These are phyloP conservation scores for Naso thynnoides DNA, from an alignment of 2,797 vertebrate genomes.

Conservation along the genomic window DNA sequence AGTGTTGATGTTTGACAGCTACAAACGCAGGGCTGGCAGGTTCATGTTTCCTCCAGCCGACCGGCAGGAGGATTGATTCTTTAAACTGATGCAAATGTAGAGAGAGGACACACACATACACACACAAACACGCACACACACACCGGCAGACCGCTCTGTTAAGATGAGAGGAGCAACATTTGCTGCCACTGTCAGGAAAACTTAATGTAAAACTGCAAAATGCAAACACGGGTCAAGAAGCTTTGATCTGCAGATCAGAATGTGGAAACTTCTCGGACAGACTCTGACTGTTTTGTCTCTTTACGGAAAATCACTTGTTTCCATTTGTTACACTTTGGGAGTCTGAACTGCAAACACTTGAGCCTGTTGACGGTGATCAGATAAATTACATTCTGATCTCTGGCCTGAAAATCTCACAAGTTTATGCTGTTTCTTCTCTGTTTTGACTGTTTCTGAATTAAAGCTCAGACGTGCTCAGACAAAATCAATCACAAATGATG, in stretches of 20 bases:
- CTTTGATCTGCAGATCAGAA: constrained; percentile 53
- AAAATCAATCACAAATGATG: background rate
- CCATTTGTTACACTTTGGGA: constrained; percentile 37
- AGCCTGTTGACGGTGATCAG: constrained; percentile 22
- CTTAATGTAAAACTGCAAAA: constrained; percentile 46
- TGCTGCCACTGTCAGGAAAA: constrained; percentile 59
- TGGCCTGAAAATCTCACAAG: background rate
- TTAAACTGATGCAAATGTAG: constrained; percentile 74
- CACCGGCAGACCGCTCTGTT: constrained; percentile 54
- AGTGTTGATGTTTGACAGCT: constrained; percentile 80
- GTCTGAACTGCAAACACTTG: constrained; percentile 42
- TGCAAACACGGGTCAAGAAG: constrained; percentile 56
- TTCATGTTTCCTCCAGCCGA: constrained; percentile 71
- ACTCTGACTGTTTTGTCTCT: constrained; percentile 30
- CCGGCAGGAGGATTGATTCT: constrained; percentile 55
- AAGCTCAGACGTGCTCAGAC: background rate
- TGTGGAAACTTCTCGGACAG: constrained; percentile 39
- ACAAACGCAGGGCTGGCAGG: constrained; percentile 77
- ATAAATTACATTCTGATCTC: constrained; percentile 6
- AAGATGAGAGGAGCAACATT: constrained; percentile 53
- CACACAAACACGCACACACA: constrained; percentile 28
- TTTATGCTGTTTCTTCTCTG: background rate
- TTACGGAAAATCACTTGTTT: constrained; percentile 57
- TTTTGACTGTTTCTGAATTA: constrained; percentile 3
- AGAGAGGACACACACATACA: constrained; percentile 33